phyloP scores from a whole-genome alignment of 2,113 vertebrate genomes.

The Zosterops borbonicus region DNA sequence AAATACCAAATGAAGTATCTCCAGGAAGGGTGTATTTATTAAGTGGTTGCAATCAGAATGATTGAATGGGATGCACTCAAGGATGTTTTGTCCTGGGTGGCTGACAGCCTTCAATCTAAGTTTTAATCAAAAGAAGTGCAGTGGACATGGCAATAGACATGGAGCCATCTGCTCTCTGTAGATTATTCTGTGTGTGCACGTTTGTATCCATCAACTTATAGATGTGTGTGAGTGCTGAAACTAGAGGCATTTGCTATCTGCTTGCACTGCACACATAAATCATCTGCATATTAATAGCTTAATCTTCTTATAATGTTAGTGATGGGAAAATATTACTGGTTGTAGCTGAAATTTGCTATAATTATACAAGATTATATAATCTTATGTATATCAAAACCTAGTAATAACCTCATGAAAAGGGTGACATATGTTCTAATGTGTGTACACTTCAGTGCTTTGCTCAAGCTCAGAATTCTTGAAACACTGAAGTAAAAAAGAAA shows the following conservation, averaged over 20 bases:
- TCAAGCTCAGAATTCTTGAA: neutral
- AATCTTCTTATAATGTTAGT: neutral
- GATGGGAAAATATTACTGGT: neutral
- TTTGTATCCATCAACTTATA: neutral
- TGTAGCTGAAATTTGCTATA: neutral
- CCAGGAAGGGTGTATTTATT: neutral
- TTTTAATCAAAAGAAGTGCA: neutral
- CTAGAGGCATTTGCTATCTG: neutral
- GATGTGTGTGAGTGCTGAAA: neutral
- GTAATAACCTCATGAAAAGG: neutral
- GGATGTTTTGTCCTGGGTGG: neutral
- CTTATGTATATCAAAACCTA: neutral
- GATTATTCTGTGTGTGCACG: neutral
- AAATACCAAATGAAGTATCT: neutral
- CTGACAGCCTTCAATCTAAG: neutral
- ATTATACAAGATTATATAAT: neutral
- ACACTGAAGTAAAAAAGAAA: neutral
- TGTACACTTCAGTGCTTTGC: neutral
- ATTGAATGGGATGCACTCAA: neutral
- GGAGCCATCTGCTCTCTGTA: neutral
- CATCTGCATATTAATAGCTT: too few relatives aligned
- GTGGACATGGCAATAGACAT: neutral
- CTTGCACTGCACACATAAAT: neutral
- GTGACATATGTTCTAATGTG: neutral
- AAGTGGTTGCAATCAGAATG: neutral